A percentile compares a stretch with the other conserved stretches of the same genome.
phyloP scores from a whole-genome alignment of 2,113 vertebrate genomes.

The Cettia cetti region DNA sequence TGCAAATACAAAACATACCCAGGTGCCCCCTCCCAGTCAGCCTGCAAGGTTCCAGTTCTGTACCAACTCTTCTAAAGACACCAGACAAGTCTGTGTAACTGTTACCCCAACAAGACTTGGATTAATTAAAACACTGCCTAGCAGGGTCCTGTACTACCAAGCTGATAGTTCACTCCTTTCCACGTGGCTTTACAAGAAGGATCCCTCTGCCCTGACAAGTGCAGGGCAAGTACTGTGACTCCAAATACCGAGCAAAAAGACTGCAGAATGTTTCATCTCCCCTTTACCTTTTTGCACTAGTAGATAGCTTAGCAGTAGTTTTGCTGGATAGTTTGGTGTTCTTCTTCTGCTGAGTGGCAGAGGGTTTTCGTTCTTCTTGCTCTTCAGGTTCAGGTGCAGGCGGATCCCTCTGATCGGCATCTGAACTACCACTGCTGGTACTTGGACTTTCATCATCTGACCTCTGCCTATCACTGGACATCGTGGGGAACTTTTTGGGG shows the following conservation, averaged over 20 bases:
- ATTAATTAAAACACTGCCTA: not conserved
- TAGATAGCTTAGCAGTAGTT: conserved; percentile 90
- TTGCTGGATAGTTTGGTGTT: conserved; percentile 90
- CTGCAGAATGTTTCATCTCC: not conserved
- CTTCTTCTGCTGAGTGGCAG: conserved; percentile 88
- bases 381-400: conserved; percentile 87
- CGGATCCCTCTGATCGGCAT: conserved; percentile 88
- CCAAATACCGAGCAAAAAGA: not conserved
- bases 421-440: conserved; percentile 91
- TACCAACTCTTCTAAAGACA: not conserved
- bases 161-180: not conserved
- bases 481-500: conserved; percentile 68
- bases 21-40: not conserved
- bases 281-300: conserved; percentile 90
- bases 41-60: not conserved
- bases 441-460: conserved; percentile 91
- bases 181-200: not conserved
- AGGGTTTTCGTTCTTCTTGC: conserved; percentile 86
- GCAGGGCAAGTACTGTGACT: not conserved
- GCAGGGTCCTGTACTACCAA: not conserved
- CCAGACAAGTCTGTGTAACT: not conserved
- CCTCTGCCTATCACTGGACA: conserved; percentile 91
- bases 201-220: not conserved
- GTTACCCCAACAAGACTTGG: not conserved
- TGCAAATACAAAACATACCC: rapidly evolving